Conservation (phyloP, 2,797 vertebrate genomes). For the Neopelma chrysocephalum region DNA sequence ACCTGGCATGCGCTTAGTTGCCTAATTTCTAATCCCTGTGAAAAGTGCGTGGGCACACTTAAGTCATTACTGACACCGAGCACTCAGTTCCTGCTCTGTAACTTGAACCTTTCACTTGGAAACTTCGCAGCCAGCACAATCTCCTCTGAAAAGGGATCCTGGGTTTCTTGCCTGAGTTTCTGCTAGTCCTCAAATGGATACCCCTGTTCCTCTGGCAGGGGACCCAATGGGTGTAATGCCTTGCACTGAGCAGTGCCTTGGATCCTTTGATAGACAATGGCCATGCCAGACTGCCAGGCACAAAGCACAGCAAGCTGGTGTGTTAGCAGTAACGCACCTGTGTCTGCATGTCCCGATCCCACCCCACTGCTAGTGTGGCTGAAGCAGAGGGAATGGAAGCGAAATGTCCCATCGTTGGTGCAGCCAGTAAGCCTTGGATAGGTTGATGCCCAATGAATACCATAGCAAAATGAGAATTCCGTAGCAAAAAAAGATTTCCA, state of each 20-base stretch:
- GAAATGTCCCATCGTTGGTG: background rate
- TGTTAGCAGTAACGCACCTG: too few species aligned
- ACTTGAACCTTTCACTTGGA: background rate
- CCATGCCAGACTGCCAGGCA: background rate
- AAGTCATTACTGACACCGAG: background rate
- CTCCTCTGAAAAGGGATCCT: background rate
- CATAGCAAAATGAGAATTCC: rapidly evolving
- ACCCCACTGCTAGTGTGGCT: rapidly evolving
- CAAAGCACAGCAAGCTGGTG: rapidly evolving
- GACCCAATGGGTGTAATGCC: background rate
- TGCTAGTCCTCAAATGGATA: background rate
- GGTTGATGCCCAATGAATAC: background rate
- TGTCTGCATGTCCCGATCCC: background rate
- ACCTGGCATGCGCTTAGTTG: background rate
- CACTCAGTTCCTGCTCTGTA: background rate
- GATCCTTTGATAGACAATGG: rapidly evolving
- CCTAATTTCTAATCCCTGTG: background rate
- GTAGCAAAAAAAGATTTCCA: background rate
- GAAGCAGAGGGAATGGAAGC: background rate
- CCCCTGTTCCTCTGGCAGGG: background rate
- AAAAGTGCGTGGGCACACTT: background rate
- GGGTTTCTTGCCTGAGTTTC: background rate
- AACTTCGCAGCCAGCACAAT: background rate
- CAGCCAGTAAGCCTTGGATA: background rate
- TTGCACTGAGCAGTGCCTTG: background rate